phyloP scores from a whole-genome alignment of 2,888 invertebrate genomes.

The Ichneumon xanthorius region DNA sequence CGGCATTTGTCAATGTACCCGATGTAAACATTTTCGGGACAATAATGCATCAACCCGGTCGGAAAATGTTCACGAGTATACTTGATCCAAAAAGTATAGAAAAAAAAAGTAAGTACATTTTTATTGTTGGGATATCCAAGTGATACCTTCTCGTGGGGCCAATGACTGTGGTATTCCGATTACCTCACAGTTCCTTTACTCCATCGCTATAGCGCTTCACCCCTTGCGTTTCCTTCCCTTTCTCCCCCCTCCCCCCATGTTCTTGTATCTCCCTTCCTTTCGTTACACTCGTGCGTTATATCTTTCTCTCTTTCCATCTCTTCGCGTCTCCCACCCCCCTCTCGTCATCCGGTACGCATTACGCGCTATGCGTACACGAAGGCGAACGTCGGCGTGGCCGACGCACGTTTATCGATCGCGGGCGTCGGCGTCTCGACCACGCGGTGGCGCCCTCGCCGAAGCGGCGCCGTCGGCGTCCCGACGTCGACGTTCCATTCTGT shows the following conservation, averaged over 20 bases:
- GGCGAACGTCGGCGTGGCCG: constrained; percentile 70
- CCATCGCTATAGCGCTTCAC: constrained; percentile 35
- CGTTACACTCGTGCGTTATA: constrained; percentile 29
- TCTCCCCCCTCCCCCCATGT: neutral
- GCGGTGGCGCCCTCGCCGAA: constrained; percentile 82
- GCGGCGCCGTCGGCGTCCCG: constrained; percentile 66
- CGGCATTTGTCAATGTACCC: too few relatives aligned
- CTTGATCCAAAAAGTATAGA: neutral
- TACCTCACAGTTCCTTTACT: constrained; percentile 33
- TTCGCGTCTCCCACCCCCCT: constrained; percentile 22
- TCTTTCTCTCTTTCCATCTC: constrained; percentile 33
- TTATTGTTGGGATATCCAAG: neutral
- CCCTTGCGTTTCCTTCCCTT: constrained; percentile 51
- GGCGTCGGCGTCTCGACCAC: constrained; percentile 77
- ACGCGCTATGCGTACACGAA: constrained; percentile 67
- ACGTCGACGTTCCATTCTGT: constrained; percentile 63
- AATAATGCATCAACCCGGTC: neutral
- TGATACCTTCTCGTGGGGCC: constrained; percentile 11
- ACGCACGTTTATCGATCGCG: constrained; percentile 83
- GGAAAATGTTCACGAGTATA: neutral
- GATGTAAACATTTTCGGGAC: neutral
- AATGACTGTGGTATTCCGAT: constrained; percentile 8
- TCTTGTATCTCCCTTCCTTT: constrained; percentile 44
- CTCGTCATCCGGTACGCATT: constrained; percentile 61
- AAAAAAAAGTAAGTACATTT: neutral